These are phyloP conservation scores for Scatophagus argus DNA, from an alignment of 2,113 vertebrate species.

Conservation along the genomic window DNA sequence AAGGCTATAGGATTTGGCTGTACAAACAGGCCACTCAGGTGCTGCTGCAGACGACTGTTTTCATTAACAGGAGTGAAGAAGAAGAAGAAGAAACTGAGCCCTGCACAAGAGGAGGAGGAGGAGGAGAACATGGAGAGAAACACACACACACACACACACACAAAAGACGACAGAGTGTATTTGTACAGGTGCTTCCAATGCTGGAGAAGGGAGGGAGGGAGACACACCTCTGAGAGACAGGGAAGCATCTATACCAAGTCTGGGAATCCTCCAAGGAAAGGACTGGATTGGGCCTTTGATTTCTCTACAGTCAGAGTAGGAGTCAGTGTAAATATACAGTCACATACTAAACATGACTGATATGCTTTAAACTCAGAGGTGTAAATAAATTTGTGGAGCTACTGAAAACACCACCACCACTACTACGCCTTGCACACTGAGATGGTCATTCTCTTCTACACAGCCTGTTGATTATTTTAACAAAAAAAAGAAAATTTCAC, in stretches of 20 bases:
- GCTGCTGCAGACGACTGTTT: conserved; percentile 71
- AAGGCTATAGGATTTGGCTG: conserved; percentile 58
- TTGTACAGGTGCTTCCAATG: conserved; percentile 76
- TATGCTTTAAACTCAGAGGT: neutral
- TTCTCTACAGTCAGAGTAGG: conserved; percentile 19
- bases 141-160: conserved; percentile 59
- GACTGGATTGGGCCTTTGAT: conserved; percentile 23
- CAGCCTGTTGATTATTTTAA: too few species aligned
- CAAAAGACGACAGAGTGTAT: conserved; percentile 54
- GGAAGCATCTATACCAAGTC: conserved; percentile 56
- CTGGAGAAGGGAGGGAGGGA: conserved; percentile 37
- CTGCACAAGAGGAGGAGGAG: conserved; percentile 23
- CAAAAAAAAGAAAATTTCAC: neutral
- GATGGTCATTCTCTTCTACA: too few species aligned
- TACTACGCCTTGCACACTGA: neutral
- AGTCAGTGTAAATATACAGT: neutral
- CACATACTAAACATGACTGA: neutral
- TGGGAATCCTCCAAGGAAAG: conserved; percentile 35
- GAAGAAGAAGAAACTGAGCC: conserved; percentile 68
- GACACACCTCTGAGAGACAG: conserved; percentile 61
- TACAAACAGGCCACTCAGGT: conserved; percentile 78
- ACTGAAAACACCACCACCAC: neutral
- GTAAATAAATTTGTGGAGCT: neutral
- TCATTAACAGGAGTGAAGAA: conserved; percentile 62
- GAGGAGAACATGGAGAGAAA: conserved; percentile 30